Conservation (phyloP, 2,113 vertebrate genomes). For the Patagioenas fasciata region DNA sequence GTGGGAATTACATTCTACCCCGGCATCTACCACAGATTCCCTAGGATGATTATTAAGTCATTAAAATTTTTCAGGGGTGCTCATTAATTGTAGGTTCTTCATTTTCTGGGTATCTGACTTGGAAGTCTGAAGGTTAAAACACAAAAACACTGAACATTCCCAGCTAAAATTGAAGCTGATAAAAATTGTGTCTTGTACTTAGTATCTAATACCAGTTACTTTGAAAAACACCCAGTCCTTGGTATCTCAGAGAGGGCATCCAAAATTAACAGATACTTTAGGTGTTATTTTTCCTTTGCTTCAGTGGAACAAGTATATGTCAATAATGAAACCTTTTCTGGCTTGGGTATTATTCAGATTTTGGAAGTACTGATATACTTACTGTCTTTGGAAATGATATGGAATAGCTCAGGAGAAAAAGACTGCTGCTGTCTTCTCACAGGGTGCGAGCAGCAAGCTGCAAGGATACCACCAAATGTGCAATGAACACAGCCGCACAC, state of each 20-base stretch:
- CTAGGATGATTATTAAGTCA: background rate
- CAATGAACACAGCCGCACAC: background rate
- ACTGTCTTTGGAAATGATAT: background rate
- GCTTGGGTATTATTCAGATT: background rate
- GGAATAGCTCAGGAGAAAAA: background rate
- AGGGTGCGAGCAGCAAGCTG: accelerated
- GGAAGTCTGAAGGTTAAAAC: background rate
- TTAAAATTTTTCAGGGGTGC: background rate
- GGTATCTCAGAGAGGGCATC: background rate
- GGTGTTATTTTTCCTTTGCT: background rate
- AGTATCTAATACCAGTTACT: background rate
- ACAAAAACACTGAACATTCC: background rate
- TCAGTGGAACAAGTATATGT: background rate
- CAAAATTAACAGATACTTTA: background rate
- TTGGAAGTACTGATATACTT: background rate
- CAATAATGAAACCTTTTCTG: background rate
- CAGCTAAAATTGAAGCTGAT: background rate
- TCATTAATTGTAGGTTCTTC: background rate
- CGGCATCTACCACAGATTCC: background rate
- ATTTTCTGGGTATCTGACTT: background rate
- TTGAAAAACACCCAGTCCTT: background rate
- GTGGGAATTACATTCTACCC: background rate
- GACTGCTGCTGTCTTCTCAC: background rate
- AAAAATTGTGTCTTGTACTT: background rate
- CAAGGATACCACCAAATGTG: background rate